A percentile compares a stretch with the other conserved stretches of the same genome.
These are phyloP conservation scores for Sinopyrophorus schimmeli DNA, from an alignment of 2,888 invertebrate species.

Conservation along the genomic window DNA sequence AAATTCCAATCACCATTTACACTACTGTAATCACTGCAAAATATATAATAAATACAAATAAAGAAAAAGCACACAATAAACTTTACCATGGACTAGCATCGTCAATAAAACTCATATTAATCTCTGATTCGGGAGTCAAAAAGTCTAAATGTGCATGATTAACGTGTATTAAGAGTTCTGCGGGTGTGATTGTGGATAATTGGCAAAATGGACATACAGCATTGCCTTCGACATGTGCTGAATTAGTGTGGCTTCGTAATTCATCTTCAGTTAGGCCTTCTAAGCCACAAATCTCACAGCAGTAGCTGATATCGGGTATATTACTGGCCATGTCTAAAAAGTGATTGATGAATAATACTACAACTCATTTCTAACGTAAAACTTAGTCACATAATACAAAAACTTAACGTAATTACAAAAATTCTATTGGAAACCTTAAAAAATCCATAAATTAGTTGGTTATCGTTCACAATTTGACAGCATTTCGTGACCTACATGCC, in stretches of 20 bases:
- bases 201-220: slow-evolving; percentile 84
- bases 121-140: slow-evolving; percentile 76
- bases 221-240: slow-evolving; percentile 77
- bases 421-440: slow-evolving; percentile 18
- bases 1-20: slow-evolving; percentile 30
- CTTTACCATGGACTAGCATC: slow-evolving; percentile 60
- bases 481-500: slow-evolving; percentile 26
- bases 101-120: slow-evolving; percentile 74
- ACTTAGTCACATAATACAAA: background rate
- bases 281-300: slow-evolving; percentile 85
- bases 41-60: slow-evolving; percentile 9
- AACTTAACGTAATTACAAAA: slow-evolving; percentile 12
- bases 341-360: slow-evolving; percentile 17
- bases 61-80: slow-evolving; percentile 1
- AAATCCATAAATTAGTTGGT: slow-evolving; percentile 24
- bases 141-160: slow-evolving; percentile 84
- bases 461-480: slow-evolving; percentile 24
- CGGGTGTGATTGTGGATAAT: slow-evolving; percentile 70
- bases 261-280: slow-evolving; percentile 78
- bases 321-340: slow-evolving; percentile 57
- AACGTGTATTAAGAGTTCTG: slow-evolving; percentile 77
- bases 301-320: slow-evolving; percentile 62
- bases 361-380: background rate
- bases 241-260: slow-evolving; percentile 76
- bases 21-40: slow-evolving; percentile 48